Conservation (phyloP, 2,888 invertebrate species). For the Bombylius major region DNA sequence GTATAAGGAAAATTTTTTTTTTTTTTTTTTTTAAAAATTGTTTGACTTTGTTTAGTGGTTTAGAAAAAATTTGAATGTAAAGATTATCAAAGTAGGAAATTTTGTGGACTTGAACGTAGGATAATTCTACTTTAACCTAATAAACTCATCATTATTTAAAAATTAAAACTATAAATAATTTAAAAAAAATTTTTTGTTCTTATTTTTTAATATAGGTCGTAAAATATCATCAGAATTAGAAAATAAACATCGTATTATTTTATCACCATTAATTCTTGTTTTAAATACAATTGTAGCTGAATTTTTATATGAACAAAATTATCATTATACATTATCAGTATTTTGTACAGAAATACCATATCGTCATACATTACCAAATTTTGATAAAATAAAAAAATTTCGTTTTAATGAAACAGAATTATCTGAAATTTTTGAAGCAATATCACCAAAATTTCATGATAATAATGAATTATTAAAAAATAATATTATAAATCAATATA, state of each 20-base stretch:
- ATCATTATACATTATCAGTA: slow-evolving; percentile 33
- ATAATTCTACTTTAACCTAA: too few species aligned
- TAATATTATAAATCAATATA: slow-evolving; percentile 2
- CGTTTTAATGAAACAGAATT: slow-evolving; percentile 28
- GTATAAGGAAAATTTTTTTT: too few species aligned
- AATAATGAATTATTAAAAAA: too few species aligned
- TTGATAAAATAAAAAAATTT: slow-evolving; percentile 24
- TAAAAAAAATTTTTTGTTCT: neutral
- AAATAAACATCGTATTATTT: slow-evolving; percentile 19
- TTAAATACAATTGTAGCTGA: slow-evolving; percentile 34
- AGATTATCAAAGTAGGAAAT: too few species aligned
- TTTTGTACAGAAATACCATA: slow-evolving; percentile 33
- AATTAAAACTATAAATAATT: too few species aligned
- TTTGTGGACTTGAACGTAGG: too few species aligned
- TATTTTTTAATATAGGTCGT: slow-evolving; percentile 17
- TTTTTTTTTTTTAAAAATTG: too few species aligned
- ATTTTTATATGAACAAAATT: slow-evolving; percentile 32
- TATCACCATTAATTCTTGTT: slow-evolving; percentile 25
- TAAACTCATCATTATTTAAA: too few species aligned
- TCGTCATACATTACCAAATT: slow-evolving; percentile 29
- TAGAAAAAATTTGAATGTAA: too few species aligned
- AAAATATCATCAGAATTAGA: slow-evolving; percentile 21
- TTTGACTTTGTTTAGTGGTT: too few species aligned
- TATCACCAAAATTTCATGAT: slow-evolving; percentile 11
- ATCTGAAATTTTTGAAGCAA: slow-evolving; percentile 25